A percentile compares a stretch with the other conserved stretches of the same genome.
Evolutionary conservation across 2,888 invertebrate genomes (phyloP).

Genomic region (Halictus ligatus): DNA sequence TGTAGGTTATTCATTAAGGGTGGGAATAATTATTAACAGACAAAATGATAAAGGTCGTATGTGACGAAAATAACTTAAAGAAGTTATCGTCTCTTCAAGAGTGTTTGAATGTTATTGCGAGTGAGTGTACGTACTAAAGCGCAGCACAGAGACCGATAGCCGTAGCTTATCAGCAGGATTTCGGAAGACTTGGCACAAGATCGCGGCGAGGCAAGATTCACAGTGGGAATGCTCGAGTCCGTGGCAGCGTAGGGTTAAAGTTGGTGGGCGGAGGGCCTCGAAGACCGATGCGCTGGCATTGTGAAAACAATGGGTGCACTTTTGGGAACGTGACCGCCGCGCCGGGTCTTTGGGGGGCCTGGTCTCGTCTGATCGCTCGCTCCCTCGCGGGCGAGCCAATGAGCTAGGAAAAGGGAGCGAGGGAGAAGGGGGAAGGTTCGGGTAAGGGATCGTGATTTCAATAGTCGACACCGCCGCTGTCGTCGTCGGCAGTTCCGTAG

Average conservation of each 20-base stretch:
- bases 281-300: conserved; percentile 23
- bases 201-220: not conserved
- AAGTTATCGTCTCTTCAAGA: too few species aligned
- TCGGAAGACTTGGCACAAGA: not conserved
- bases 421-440: conserved; percentile 20
- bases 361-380: not conserved
- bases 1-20: too few species aligned
- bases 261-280: conserved; percentile 12
- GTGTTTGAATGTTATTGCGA: not conserved
- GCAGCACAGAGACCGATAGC: not conserved
- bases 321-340: conserved; percentile 25
- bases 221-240: not conserved
- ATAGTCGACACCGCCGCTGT: conserved; percentile 78
- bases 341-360: conserved; percentile 22
- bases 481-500: conserved; percentile 67
- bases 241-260: conserved; percentile 8
- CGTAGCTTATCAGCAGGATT: not conserved
- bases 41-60: too few species aligned
- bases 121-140: not conserved
- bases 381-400: conserved; percentile 20
- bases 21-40: too few species aligned
- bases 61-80: too few species aligned
- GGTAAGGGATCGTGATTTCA: conserved; percentile 77
- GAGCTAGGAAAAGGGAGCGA: not conserved
- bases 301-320: conserved; percentile 39